phyloP scores from a whole-genome alignment of 1,140 invertebrate genomes.

The Pseudomyrmex cubaensis region DNA sequence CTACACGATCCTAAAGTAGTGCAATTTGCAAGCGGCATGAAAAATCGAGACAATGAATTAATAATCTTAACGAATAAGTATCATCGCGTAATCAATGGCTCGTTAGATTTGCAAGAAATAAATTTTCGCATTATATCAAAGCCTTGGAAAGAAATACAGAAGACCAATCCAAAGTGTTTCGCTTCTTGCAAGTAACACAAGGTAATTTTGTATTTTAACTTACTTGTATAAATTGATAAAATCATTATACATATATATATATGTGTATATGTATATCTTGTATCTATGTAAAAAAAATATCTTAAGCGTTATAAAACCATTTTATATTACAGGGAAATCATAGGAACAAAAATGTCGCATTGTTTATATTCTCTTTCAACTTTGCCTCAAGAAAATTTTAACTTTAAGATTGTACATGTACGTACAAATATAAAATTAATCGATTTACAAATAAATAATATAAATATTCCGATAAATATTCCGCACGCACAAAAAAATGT shows the following conservation, averaged over 20 bases:
- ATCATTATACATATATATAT: not conserved
- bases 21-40: slow-evolving; percentile 10
- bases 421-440: not conserved
- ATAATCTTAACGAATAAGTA: no score
- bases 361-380: not conserved
- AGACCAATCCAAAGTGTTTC: not conserved
- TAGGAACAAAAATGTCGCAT: not conserved
- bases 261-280: not conserved
- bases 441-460: not conserved
- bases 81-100: no score
- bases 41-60: not conserved
- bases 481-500: not conserved
- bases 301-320: not conserved
- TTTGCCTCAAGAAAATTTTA: not conserved
- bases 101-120: not conserved
- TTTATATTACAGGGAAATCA: not conserved
- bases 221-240: no score
- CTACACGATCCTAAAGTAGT: not conserved
- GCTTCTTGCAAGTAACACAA: not conserved
- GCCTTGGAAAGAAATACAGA: not conserved
- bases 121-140: not conserved
- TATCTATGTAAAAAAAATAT: not conserved
- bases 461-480: not conserved
- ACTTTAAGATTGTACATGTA: not conserved
- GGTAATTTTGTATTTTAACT: not conserved